Evolutionary conservation across 2,797 vertebrate genomes (phyloP).

Genomic region (Trichosurus vulpecula): DNA sequence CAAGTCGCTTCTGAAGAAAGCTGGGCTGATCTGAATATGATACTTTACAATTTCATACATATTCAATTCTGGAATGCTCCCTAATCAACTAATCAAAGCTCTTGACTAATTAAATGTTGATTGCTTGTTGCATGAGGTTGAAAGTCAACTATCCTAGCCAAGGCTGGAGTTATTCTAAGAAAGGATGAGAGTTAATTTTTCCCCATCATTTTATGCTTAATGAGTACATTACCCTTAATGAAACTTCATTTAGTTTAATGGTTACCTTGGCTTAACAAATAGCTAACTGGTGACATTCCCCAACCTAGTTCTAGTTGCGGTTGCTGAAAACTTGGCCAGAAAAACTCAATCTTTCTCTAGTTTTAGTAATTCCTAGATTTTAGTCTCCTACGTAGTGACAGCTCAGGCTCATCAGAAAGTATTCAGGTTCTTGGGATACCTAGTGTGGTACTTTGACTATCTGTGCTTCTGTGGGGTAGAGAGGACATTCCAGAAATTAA

Average conservation of each 20-base stretch:
- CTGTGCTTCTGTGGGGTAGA: not conserved
- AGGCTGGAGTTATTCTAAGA: conserved; percentile 75
- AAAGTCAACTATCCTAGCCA: conserved; percentile 77
- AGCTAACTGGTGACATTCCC: conserved; percentile 43
- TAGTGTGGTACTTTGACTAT: not conserved
- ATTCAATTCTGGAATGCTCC: conserved; percentile 75
- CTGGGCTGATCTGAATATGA: conserved; percentile 52
- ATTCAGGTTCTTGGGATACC: not conserved
- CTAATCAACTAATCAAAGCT: conserved; percentile 83
- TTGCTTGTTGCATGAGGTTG: conserved; percentile 79
- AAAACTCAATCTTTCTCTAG: conserved; percentile 15
- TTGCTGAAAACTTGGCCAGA: conserved; percentile 34
- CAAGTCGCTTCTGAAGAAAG: conserved; percentile 72
- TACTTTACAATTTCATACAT: conserved; percentile 79
- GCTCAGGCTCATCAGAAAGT: not conserved
- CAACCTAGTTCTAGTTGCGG: conserved; percentile 38
- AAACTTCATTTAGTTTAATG: conserved; percentile 69
- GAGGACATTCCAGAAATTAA: conserved; percentile 28
- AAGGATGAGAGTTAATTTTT: conserved; percentile 63
- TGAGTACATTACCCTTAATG: conserved; percentile 65
- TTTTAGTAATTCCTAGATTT: conserved; percentile 14
- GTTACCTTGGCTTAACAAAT: conserved; percentile 60
- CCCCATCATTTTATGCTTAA: conserved; percentile 65
- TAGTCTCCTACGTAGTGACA: accelerated
- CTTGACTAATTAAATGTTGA: conserved; percentile 81